Percentiles rank a stretch among this genome's conserved stretches.
phyloP scores from a whole-genome alignment of 2,113 vertebrate species.

The Phoxinus phoxinus region DNA sequence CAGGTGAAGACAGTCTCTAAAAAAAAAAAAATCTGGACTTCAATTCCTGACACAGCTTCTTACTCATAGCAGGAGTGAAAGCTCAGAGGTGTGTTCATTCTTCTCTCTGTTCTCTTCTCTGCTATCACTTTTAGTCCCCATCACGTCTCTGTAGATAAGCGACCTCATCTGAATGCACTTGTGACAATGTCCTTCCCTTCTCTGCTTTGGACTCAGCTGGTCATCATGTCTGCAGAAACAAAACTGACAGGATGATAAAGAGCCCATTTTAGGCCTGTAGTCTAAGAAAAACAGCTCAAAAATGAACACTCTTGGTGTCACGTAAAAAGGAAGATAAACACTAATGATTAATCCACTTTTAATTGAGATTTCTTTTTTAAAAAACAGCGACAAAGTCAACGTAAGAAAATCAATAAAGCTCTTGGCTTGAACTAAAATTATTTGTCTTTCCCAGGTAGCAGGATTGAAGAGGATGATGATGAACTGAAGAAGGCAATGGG shows the following conservation, averaged over 20 bases:
- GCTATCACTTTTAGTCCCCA: background rate
- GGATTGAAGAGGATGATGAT: too few species aligned
- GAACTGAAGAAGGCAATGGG: too few species aligned
- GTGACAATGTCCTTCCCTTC: background rate
- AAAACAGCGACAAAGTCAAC: too few species aligned
- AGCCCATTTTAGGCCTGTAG: background rate
- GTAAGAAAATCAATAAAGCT: too few species aligned
- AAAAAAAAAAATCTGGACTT: conserved; percentile 45
- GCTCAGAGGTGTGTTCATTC: conserved; percentile 13
- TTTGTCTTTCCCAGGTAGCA: too few species aligned
- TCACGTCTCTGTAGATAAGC: background rate
- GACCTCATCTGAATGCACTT: conserved; percentile 12
- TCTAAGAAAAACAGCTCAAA: background rate
- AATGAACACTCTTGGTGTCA: background rate
- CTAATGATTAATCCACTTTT: too few species aligned
- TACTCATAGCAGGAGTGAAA: conserved; percentile 39
- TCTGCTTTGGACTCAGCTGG: background rate
- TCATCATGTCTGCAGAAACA: background rate
- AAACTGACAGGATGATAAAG: conserved; percentile 3
- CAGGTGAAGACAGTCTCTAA: conserved; percentile 40
- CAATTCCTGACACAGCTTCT: conserved; percentile 45
- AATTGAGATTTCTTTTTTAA: too few species aligned
- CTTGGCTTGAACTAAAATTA: too few species aligned
- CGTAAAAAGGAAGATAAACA: too few species aligned
- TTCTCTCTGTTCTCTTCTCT: background rate